These are phyloP conservation scores for Charanyca ferruginea DNA, from an alignment of 2,888 invertebrate species.

Conservation along the genomic window DNA sequence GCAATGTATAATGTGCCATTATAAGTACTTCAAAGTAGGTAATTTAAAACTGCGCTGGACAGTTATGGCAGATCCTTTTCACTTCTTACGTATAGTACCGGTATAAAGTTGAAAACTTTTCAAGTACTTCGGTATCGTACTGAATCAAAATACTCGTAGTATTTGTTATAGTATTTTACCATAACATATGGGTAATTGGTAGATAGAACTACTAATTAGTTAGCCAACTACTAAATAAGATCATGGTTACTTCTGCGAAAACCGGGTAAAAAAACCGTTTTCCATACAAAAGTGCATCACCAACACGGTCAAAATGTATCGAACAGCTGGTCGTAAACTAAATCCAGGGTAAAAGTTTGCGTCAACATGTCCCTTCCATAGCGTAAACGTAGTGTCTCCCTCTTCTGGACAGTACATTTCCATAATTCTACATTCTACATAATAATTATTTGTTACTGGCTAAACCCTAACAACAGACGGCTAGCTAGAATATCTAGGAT, in stretches of 20 bases:
- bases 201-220: too few relatives aligned
- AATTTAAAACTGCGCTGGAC: constrained; percentile 15
- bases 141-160: not conserved
- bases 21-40: constrained; percentile 5
- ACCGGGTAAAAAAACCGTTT: too few relatives aligned
- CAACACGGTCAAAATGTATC: too few relatives aligned
- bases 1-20: not conserved
- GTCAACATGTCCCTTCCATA: too few relatives aligned
- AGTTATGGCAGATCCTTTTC: constrained; percentile 28
- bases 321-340: too few relatives aligned
- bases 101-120: constrained; percentile 1
- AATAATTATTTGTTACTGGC: not conserved
- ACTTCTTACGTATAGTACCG: not conserved
- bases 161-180: not conserved
- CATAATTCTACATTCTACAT: too few relatives aligned
- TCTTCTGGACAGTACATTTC: too few relatives aligned
- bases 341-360: too few relatives aligned
- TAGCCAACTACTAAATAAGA: not conserved
- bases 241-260: too few relatives aligned
- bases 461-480: constrained; percentile 15
- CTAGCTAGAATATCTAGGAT: constrained; percentile 50
- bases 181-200: too few relatives aligned
- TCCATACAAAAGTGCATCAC: too few relatives aligned
- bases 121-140: not conserved
- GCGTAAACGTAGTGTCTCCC: too few relatives aligned